Conservation (phyloP, 2,888 invertebrate genomes). For the Orchesellides sinensis region DNA sequence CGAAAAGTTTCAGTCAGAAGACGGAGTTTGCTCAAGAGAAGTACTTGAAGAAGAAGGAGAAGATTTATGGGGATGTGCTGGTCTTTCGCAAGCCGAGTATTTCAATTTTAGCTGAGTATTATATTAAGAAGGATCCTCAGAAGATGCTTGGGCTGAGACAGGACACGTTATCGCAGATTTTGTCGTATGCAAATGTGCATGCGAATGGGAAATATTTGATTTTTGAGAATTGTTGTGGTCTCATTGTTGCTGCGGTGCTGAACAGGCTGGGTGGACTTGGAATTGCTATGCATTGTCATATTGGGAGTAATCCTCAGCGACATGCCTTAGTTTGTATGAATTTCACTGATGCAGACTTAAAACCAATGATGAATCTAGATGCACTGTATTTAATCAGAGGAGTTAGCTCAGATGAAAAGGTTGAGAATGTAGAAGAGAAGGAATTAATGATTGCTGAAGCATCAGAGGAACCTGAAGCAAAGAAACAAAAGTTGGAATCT, state of each 20-base stretch:
- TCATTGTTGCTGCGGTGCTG: conserved; percentile 89
- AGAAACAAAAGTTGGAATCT: conserved; percentile 56
- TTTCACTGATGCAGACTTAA: conserved; percentile 84
- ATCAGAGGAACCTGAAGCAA: conserved; percentile 38
- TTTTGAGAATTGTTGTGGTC: conserved; percentile 92
- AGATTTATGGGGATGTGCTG: conserved; percentile 92
- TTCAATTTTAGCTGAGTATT: conserved; percentile 89
- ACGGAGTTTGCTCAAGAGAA: conserved; percentile 93
- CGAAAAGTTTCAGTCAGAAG: conserved; percentile 92
- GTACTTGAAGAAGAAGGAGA: conserved; percentile 95
- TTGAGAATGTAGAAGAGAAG: background rate
- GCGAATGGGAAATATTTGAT: conserved; percentile 85
- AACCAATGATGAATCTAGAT: conserved; percentile 86
- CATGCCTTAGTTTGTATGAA: conserved; percentile 89
- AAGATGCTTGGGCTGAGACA: conserved; percentile 79
- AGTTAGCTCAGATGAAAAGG: conserved; percentile 68
- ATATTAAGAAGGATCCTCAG: conserved; percentile 86
- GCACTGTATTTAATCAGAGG: conserved; percentile 81
- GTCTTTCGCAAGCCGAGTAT: conserved; percentile 89
- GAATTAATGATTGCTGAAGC: background rate
- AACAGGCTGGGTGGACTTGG: conserved; percentile 82
- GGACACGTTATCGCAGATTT: conserved; percentile 93
- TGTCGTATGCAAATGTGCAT: conserved; percentile 89
- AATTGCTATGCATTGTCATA: conserved; percentile 86
- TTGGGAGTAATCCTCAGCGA: conserved; percentile 86